Percentiles rank a stretch among this genome's conserved stretches.
Conservation (phyloP, 2,797 vertebrate species). For the Chaetodon trifasciatus region DNA sequence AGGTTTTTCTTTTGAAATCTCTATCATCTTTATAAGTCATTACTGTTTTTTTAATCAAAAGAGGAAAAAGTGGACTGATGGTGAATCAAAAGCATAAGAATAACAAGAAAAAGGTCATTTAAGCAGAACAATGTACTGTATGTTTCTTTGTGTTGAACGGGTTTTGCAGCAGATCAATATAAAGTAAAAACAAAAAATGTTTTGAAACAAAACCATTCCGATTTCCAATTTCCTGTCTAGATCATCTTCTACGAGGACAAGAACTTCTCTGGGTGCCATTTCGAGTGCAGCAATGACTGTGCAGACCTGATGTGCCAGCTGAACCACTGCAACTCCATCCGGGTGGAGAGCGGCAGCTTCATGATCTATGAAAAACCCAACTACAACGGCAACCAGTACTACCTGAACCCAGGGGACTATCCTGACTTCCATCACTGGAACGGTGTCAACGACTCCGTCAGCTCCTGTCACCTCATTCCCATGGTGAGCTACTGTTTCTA, state of each 20-base stretch:
- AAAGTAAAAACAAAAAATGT: neutral
- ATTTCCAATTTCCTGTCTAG: slow-evolving; percentile 49
- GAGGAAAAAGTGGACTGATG: neutral
- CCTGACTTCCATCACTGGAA: slow-evolving; percentile 73
- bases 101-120: neutral
- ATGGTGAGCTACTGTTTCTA: slow-evolving; percentile 52
- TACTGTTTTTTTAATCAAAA: neutral
- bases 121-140: neutral
- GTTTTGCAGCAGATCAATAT: neutral
- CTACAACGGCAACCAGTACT: slow-evolving; percentile 81
- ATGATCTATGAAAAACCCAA: slow-evolving; percentile 80
- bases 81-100: neutral
- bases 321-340: slow-evolving; percentile 76
- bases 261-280: slow-evolving; percentile 75
- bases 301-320: slow-evolving; percentile 67
- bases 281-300: slow-evolving; percentile 73
- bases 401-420: slow-evolving; percentile 78
- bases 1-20: neutral
- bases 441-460: slow-evolving; percentile 62
- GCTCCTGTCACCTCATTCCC: slow-evolving; percentile 72
- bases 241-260: slow-evolving; percentile 83
- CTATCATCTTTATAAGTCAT: neutral
- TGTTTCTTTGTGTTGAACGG: neutral
- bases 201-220: neutral
- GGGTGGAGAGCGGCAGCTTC: slow-evolving; percentile 80